Percentiles rank a stretch among this genome's conserved stretches.
These are phyloP conservation scores for Dolomedes plantarius DNA, from an alignment of 2,888 invertebrate genomes.

Conservation along the genomic window DNA sequence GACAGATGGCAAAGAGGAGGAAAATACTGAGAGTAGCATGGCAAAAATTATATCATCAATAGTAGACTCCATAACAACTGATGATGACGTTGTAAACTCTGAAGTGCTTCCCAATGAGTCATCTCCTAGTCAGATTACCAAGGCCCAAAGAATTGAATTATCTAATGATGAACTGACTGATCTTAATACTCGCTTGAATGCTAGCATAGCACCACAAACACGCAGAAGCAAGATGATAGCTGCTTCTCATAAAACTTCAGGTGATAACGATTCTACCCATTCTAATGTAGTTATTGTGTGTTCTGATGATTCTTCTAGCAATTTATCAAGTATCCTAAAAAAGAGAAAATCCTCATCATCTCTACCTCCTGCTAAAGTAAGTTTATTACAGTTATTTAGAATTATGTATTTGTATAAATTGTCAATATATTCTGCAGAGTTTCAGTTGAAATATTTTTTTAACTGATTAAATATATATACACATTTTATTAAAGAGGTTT, in stretches of 20 bases:
- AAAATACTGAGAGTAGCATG: neutral
- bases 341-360: slow-evolving; percentile 23
- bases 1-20: neutral
- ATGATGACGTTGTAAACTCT: neutral
- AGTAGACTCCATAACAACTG: neutral
- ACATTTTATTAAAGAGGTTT: no score
- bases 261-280: neutral
- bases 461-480: no score
- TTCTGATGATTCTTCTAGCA: neutral
- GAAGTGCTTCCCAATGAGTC: no score
- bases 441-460: no score
- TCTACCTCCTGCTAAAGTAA: slow-evolving; percentile 35
- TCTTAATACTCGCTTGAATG: slow-evolving; percentile 53
- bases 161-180: slow-evolving; percentile 44
- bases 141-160: slow-evolving; percentile 3
- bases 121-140: neutral
- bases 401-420: no score
- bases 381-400: no score
- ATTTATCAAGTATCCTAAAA: slow-evolving; percentile 47
- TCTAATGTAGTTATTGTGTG: neutral
- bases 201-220: slow-evolving; percentile 30
- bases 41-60: slow-evolving; percentile 7
- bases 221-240: slow-evolving; percentile 45
- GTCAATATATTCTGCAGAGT: no score
- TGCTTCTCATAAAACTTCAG: slow-evolving; percentile 25